Evolutionary conservation across 1,140 invertebrate species (phyloP).

Genomic region (Saccostrea glomerata): DNA sequence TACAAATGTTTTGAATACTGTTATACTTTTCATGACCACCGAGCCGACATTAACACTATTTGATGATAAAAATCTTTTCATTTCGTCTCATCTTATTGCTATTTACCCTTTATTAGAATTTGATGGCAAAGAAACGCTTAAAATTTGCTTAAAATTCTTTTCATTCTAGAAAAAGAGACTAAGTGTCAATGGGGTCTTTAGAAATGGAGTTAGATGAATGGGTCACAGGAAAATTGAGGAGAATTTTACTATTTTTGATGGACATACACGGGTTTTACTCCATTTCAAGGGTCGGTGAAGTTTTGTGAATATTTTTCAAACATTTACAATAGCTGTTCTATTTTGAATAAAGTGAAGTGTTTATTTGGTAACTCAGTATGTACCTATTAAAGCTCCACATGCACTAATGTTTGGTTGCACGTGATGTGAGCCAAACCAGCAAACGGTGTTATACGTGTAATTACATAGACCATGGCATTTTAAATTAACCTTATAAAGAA

Average conservation of each 20-base stretch:
- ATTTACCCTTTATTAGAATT: neutral
- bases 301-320: neutral
- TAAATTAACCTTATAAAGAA: slow-evolving; percentile 29
- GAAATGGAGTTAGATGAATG: slow-evolving; percentile 14
- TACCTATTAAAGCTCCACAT: neutral
- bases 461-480: slow-evolving; percentile 26
- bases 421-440: slow-evolving; percentile 6
- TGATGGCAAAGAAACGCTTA: neutral
- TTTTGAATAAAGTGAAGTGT: slow-evolving; percentile 2
- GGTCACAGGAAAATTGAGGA: neutral
- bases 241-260: neutral
- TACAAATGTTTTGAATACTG: no score
- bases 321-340: slow-evolving; percentile 4
- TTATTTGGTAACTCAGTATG: slow-evolving; percentile 14
- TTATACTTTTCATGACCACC: neutral
- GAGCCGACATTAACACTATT: neutral
- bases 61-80: neutral
- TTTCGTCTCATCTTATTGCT: neutral
- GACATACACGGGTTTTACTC: slow-evolving; percentile 2
- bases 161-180: neutral
- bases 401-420: slow-evolving; percentile 3
- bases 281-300: neutral
- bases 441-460: neutral
- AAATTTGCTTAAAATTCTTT: neutral
- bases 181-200: neutral